These are phyloP conservation scores for Stegostoma tigrinum DNA, from an alignment of 2,113 vertebrate species.

Conservation along the genomic window DNA sequence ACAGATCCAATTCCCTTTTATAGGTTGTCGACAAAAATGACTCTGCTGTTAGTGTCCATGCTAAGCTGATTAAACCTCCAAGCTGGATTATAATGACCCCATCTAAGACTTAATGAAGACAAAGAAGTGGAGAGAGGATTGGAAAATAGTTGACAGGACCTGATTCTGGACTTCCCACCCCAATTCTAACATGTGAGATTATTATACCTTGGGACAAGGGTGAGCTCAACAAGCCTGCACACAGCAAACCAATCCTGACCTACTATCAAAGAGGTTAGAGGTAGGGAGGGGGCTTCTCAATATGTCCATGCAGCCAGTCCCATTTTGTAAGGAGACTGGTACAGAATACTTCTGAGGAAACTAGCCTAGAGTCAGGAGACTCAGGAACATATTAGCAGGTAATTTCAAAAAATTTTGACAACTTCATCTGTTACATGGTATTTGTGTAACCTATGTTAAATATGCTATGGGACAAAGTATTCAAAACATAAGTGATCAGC, in stretches of 20 bases:
- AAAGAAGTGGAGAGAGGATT: background rate
- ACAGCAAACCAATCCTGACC: background rate
- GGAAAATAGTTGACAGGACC: background rate
- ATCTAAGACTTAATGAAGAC: background rate
- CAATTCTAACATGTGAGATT: background rate
- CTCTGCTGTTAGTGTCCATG: background rate
- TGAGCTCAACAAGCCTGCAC: background rate
- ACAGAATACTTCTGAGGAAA: background rate
- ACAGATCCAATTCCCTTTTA: background rate
- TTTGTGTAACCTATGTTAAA: too few species aligned
- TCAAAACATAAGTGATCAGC: background rate
- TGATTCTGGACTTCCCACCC: background rate
- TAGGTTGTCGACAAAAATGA: background rate
- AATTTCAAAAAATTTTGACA: background rate
- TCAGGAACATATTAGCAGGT: background rate
- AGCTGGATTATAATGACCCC: background rate
- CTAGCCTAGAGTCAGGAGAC: background rate
- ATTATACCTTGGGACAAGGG: background rate
- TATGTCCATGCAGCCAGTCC: background rate
- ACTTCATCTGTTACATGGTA: too few species aligned
- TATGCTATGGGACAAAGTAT: too few species aligned
- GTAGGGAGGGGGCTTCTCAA: background rate
- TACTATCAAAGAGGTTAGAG: background rate
- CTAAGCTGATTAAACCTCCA: background rate
- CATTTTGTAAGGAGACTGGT: background rate